Evolutionary conservation across 2,113 vertebrate species (phyloP).

Genomic region (Desmodus rotundus): DNA sequence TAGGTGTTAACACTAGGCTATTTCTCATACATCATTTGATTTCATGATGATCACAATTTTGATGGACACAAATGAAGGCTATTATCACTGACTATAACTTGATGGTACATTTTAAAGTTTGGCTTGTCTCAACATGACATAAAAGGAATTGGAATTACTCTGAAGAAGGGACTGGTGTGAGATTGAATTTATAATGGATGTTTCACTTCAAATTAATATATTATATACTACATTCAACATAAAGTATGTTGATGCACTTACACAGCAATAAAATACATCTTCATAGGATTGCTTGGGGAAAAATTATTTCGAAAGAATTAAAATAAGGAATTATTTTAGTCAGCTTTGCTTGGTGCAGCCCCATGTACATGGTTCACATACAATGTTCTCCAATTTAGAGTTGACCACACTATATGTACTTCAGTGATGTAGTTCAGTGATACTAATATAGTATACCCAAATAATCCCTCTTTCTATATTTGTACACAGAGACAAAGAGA

Average conservation of each 20-base stretch:
- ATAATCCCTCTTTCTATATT: neutral
- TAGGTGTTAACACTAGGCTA: neutral
- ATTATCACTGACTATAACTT: neutral
- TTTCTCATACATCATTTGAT: slow-evolving; percentile 9
- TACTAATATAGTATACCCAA: neutral
- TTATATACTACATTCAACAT: neutral
- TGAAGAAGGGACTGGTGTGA: neutral
- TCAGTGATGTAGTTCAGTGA: neutral
- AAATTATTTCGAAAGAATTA: neutral
- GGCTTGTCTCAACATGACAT: neutral
- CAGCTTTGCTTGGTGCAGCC: neutral
- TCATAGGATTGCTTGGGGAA: neutral
- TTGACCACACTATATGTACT: neutral
- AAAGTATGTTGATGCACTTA: neutral
- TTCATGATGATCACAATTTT: neutral
- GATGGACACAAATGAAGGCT: slow-evolving; percentile 8
- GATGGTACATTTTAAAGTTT: slow-evolving; percentile 2
- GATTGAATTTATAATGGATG: neutral
- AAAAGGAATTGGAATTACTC: neutral
- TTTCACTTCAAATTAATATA: neutral
- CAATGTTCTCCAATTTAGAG: neutral
- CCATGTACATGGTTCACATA: neutral
- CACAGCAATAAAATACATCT: neutral
- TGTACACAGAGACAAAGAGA: neutral
- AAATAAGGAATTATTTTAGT: neutral